A percentile compares a stretch with the other conserved stretches of the same genome.
Conservation (phyloP, 2,113 vertebrate species). For the Ammospiza nelsoni region DNA sequence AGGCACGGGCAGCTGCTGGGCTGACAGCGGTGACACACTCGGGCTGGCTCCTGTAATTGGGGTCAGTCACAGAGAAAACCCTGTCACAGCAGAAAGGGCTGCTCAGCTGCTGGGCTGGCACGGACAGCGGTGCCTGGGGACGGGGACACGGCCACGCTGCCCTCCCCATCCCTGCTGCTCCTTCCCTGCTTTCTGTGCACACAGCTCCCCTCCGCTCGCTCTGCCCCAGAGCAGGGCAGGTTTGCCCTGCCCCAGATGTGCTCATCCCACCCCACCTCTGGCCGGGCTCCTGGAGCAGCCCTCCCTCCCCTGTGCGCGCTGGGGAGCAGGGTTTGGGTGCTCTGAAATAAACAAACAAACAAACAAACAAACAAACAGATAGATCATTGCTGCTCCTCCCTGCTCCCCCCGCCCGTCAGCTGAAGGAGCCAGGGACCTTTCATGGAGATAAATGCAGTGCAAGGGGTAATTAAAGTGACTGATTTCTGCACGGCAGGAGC, state of each 20-base stretch:
- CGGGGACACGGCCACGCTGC: neutral
- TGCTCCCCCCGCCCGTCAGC: conserved; percentile 43
- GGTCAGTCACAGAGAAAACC: conserved; percentile 34
- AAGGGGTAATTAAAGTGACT: conserved; percentile 63
- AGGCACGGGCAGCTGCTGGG: neutral
- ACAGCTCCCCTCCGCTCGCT: neutral
- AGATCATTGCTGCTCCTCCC: neutral
- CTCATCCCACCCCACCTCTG: neutral
- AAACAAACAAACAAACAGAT: neutral
- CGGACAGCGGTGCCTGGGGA: accelerated
- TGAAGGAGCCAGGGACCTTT: conserved; percentile 43
- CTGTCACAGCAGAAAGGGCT: neutral
- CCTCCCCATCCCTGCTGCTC: neutral
- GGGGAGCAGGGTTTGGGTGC: neutral
- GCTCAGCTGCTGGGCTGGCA: neutral
- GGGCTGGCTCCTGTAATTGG: conserved; percentile 26
- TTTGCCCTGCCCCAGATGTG: neutral
- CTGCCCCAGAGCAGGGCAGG: no score
- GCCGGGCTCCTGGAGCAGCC: neutral
- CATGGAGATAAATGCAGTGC: conserved; percentile 60
- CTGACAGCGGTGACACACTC: neutral
- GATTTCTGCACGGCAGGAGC: conserved; percentile 42
- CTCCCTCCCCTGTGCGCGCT: neutral
- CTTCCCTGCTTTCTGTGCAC: neutral
- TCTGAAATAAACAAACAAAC: neutral